Evolutionary conservation across 1,140 invertebrate genomes (phyloP), one percentile per base, ranked within the genome.

Genomic region (Dinoponera quadriceps): DNA sequence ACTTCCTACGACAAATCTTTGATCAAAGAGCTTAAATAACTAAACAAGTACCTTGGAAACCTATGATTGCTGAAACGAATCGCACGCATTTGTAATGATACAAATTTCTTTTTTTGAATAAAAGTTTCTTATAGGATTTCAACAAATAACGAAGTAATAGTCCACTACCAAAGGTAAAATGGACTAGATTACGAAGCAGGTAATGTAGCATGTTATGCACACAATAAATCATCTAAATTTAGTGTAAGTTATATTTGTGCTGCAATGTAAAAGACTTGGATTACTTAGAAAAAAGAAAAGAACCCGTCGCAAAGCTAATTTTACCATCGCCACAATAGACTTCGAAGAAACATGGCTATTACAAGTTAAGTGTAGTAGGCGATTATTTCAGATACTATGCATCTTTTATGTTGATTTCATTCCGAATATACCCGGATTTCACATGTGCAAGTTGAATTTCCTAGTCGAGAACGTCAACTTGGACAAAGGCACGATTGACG

Each of bases 401-500:
- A 73, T 11, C 1, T 68, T 84, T 20, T 78, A n/a, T 85, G 20
- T 77, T 49, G 57, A 80, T 81, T 78, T 71, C 25, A 20, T 72
- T n/a, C 72, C 72, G 51, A 85, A 73, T 77, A 20, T 72, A 85
- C 81, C 72, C 71, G 86, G 81, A 88, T 85, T 82, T 85, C 54
- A 44, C 27, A 85, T 74, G 63, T 84, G 80, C 85, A 89, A 90
- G 82, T 89, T 81, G 84, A 89, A 83, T 81, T 84, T 78, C 63
- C 65, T 75, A 59, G 20, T 85, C n/a, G 74, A 84, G 88, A 89
- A 84, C 80, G 71, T 90, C 87, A 83, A 91, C 83, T 91, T 90
- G 90, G 91, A 90, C 85, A 87, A 92, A 92, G 92, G 90, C 91
- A 91, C 91, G 88, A 89, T 89, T 87, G 89, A 92, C 89, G 84